phyloP scores from a whole-genome alignment of 2,888 invertebrate species.

The Andrena praecox region DNA sequence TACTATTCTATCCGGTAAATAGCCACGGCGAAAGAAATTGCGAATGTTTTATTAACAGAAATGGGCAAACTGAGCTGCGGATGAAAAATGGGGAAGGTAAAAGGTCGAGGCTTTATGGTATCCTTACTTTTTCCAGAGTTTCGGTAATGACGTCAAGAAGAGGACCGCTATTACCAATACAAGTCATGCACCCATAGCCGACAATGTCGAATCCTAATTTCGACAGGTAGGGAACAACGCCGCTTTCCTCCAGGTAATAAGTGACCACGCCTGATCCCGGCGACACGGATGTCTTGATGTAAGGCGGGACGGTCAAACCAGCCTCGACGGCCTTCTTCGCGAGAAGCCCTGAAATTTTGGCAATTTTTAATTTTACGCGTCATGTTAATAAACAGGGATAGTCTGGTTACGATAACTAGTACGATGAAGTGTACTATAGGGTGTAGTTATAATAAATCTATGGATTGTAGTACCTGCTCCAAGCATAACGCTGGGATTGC shows the following conservation, averaged over 20 bases:
- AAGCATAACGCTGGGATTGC: slow-evolving; percentile 99
- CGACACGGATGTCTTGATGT: slow-evolving; percentile 98
- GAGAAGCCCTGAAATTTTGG: slow-evolving; percentile 88
- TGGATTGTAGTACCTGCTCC: slow-evolving; percentile 91
- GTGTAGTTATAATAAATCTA: background rate
- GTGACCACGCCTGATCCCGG: slow-evolving; percentile 98
- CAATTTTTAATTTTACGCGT: background rate
- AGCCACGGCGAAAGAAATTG: too few species aligned
- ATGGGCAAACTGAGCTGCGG: too few species aligned
- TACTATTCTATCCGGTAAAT: too few species aligned
- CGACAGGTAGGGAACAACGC: slow-evolving; percentile 94
- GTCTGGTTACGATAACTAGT: background rate
- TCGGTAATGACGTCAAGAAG: slow-evolving; percentile 90
- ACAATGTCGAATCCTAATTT: slow-evolving; percentile 97
- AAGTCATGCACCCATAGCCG: slow-evolving; percentile 99
- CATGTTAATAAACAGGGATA: background rate
- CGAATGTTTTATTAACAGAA: too few species aligned
- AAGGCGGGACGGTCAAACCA: slow-evolving; percentile 95
- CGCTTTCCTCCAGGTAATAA: slow-evolving; percentile 94
- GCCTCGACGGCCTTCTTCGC: slow-evolving; percentile 97
- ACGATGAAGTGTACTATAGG: too few species aligned
- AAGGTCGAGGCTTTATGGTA: too few species aligned
- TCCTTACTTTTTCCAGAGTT: slow-evolving; percentile 79
- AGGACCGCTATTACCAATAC: slow-evolving; percentile 99
- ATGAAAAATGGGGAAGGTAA: too few species aligned